A percentile compares a stretch with the other conserved stretches of the same genome.
These are phyloP conservation scores for Papilio xuthus DNA, from an alignment of 1,140 invertebrate species.

Conservation along the genomic window DNA sequence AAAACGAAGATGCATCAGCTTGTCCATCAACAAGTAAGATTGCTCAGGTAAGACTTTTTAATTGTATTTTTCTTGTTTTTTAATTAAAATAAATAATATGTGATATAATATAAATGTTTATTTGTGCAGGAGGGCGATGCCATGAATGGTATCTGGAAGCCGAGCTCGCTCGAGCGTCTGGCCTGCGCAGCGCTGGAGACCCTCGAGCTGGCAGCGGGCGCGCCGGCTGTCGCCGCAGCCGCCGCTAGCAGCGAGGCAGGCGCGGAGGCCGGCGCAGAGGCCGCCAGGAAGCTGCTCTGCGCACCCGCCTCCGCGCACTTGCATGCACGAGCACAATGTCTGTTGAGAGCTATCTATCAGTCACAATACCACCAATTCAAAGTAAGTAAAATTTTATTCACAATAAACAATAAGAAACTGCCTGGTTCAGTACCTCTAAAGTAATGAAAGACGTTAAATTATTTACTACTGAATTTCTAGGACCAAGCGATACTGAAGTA, in stretches of 20 bases:
- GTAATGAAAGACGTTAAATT: no score
- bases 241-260: slow-evolving; percentile 48
- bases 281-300: slow-evolving; percentile 89
- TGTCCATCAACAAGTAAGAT: slow-evolving; percentile 81
- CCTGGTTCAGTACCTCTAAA: no score
- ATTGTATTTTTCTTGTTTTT: background rate
- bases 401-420: no score
- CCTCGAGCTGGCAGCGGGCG: slow-evolving; percentile 68
- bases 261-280: slow-evolving; percentile 57
- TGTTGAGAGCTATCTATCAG: slow-evolving; percentile 91
- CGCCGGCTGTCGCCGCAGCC: slow-evolving; percentile 44
- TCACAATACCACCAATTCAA: slow-evolving; percentile 93
- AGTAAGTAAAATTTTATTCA: slow-evolving; percentile 60
- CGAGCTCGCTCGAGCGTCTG: slow-evolving; percentile 72
- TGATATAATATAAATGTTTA: background rate
- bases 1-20: slow-evolving; percentile 91
- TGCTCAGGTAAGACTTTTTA: slow-evolving; percentile 57
- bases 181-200: slow-evolving; percentile 76
- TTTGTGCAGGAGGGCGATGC: slow-evolving; percentile 58
- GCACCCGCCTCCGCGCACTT: slow-evolving; percentile 91
- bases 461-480: slow-evolving; percentile 46
- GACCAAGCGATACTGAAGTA: slow-evolving; percentile 90
- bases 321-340: slow-evolving; percentile 89
- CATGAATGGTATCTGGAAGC: slow-evolving; percentile 62
- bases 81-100: background rate